Evolutionary conservation across 2,888 invertebrate species (phyloP).

Genomic region (Lissonota sp.): DNA sequence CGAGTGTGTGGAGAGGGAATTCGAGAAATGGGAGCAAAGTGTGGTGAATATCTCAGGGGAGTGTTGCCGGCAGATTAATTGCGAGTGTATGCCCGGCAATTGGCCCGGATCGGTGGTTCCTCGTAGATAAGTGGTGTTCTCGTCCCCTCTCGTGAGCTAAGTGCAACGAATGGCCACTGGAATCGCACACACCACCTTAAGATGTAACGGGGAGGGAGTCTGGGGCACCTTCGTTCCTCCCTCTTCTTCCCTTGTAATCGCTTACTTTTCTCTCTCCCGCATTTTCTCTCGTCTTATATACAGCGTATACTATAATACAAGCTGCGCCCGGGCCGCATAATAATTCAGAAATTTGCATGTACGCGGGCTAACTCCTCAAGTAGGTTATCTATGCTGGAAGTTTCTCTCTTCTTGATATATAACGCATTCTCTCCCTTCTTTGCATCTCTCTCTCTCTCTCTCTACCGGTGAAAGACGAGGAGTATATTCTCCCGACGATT

Average conservation of each 20-base stretch:
- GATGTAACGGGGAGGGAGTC: constrained; percentile 21
- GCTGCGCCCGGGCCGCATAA: constrained; percentile 76
- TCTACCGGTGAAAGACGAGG: neutral
- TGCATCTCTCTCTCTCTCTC: constrained; percentile 14
- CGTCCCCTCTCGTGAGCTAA: constrained; percentile 57
- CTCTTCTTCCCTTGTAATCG: constrained; percentile 40
- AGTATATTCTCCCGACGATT: constrained; percentile 47
- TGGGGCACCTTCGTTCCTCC: constrained; percentile 30
- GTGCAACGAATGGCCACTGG: constrained; percentile 68
- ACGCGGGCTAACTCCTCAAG: constrained; percentile 84
- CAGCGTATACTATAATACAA: constrained; percentile 59
- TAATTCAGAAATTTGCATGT: constrained; percentile 84
- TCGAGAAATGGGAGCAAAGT: constrained; percentile 1
- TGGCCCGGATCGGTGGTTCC: constrained; percentile 68
- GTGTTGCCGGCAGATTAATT: constrained; percentile 66
- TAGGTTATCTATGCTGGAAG: constrained; percentile 84
- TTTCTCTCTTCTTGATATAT: constrained; percentile 76
- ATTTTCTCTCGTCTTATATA: constrained; percentile 22
- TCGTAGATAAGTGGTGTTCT: constrained; percentile 67
- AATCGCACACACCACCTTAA: constrained; percentile 33
- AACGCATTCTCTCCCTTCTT: constrained; percentile 59
- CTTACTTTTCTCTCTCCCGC: constrained; percentile 20
- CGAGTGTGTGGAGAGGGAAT: neutral
- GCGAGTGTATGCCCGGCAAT: constrained; percentile 63
- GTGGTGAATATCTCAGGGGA: constrained; percentile 37